These are phyloP conservation scores for Potamilus streckersoni DNA, from an alignment of 1,140 invertebrate genomes.

Conservation along the genomic window DNA sequence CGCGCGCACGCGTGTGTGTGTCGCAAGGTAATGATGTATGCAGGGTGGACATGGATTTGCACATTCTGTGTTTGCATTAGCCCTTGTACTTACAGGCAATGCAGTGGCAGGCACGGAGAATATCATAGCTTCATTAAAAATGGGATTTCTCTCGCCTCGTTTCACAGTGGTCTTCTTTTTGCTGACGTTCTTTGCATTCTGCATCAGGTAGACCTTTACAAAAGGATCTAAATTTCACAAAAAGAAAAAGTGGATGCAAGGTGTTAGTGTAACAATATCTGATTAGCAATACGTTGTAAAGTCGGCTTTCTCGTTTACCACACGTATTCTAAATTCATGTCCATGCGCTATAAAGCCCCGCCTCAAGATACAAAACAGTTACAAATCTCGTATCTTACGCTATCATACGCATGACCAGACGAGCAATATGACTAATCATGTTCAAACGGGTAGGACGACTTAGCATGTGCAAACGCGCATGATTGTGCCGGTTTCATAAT, in stretches of 20 bases:
- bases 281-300: background rate
- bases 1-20: too few relatives aligned
- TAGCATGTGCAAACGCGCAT: too few relatives aligned
- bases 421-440: background rate
- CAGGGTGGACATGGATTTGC: too few relatives aligned
- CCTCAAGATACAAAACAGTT: too few relatives aligned
- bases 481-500: too few relatives aligned
- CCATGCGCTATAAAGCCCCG: too few relatives aligned
- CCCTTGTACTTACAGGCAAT: conserved; percentile 46
- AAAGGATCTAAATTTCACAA: conserved; percentile 72
- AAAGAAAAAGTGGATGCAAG: background rate
- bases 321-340: background rate
- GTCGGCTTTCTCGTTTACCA: background rate
- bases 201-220: conserved; percentile 73
- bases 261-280: background rate
- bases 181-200: conserved; percentile 73
- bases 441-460: too few relatives aligned
- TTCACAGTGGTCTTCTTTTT: conserved; percentile 74
- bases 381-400: background rate
- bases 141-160: conserved; percentile 71
- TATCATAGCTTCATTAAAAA: conserved; percentile 74
- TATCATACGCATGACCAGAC: background rate
- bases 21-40: too few relatives aligned
- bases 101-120: conserved; percentile 71
- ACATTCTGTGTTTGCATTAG: background rate